Evolutionary conservation across 2,113 vertebrate genomes (phyloP), one percentile per base, ranked within the genome.

Genomic region (Aepyceros melampus): DNA sequence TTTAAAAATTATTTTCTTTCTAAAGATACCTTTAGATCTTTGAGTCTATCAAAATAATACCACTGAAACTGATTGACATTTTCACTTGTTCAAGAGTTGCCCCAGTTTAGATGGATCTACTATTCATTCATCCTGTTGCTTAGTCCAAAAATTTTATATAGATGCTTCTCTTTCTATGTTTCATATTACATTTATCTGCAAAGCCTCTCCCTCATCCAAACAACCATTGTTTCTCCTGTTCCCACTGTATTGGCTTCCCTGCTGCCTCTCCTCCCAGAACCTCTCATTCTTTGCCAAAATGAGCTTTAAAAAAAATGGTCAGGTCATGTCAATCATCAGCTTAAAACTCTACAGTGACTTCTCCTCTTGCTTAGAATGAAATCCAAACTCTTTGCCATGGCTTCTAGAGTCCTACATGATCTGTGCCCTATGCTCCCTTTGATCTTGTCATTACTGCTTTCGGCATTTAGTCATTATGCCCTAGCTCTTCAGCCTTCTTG

Each of bases 371-470:
- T 40, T 62, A 21, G 49, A 62, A 64, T 55, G 71, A 82, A 90
- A 91, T 45, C 3, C 76, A 45, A 88, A 21, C 16, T 43, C 64
- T 76, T 43, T 89, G 23, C 29, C 29, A 14, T 14, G 58, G 27
- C 40, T 23, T 88, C 33, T 6, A 19, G 74, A 33, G 13, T 31
- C 17, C 43, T 67, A 15, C 23, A 13, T 7, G 25, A 27, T 47
- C 40, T 62, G 33, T 23, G 29, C 15, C 25, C 81, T n/a, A 7
- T 21, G 25, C 13, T 83, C 33, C 40, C 19, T 67, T 29, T 40
- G 25, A 49, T n/a, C 2, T 58, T 25, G 14, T 25, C 2, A 0
- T 43, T 7, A 43, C 19, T 7, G 1, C 13, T 51, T 3, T 5
- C 3, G 49, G 56, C 16, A 78, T 19, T n/a, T 21, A 13, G 21